Evolutionary conservation across 2,888 invertebrate genomes (phyloP).

Genomic region (Cephus spinipes): DNA sequence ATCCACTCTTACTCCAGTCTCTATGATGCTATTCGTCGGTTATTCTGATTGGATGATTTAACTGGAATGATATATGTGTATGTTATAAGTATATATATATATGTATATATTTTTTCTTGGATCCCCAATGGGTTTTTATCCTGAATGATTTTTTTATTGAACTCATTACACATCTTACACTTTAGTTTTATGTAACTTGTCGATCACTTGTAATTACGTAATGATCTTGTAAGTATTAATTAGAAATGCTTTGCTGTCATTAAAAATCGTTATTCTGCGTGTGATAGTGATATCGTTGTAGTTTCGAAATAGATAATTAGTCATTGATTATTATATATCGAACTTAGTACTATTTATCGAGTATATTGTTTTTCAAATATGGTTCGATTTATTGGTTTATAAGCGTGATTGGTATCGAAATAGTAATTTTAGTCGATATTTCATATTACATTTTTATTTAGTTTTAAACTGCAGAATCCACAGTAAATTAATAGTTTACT

Average conservation of each 20-base stretch:
- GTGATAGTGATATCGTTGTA: background rate
- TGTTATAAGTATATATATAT: background rate
- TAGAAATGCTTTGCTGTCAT: background rate
- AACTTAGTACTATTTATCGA: background rate
- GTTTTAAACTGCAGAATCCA: background rate
- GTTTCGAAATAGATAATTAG: background rate
- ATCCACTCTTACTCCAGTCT: background rate
- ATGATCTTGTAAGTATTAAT: background rate
- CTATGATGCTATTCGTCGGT: background rate
- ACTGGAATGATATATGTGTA: background rate
- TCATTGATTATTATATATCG: background rate
- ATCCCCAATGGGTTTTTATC: background rate
- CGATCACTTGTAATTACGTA: background rate
- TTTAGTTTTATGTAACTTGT: background rate
- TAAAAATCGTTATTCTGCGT: background rate
- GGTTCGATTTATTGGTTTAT: background rate
- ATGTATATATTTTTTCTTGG: background rate
- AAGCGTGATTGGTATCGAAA: too few species aligned
- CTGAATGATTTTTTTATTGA: background rate
- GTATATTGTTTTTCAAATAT: background rate
- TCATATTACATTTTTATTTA: background rate
- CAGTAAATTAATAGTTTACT: background rate
- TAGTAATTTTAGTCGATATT: background rate
- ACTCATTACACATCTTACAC: too few species aligned
- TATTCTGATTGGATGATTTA: background rate